phyloP scores from a whole-genome alignment of 2,113 vertebrate species.

The Reinhardtius hippoglossoides region DNA sequence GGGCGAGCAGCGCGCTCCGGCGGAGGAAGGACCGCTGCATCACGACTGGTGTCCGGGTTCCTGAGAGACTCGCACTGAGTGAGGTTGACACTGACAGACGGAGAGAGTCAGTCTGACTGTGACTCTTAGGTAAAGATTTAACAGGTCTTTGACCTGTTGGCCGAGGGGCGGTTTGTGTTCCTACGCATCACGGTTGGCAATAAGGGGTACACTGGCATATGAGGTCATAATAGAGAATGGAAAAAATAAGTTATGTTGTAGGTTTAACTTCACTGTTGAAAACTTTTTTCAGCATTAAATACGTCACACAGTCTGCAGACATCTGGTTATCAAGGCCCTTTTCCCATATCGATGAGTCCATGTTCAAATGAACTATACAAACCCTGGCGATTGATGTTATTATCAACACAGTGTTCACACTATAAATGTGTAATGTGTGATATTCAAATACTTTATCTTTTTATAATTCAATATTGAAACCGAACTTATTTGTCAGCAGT shows the following conservation, averaged over 20 bases:
- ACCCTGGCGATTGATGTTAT: background rate
- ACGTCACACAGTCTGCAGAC: too few relatives aligned
- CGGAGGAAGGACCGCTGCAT: slow-evolving; percentile 79
- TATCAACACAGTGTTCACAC: background rate
- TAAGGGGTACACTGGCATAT: background rate
- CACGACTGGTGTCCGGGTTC: slow-evolving; percentile 43
- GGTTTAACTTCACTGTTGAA: background rate
- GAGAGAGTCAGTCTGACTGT: slow-evolving; percentile 37
- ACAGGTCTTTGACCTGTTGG: slow-evolving; percentile 83
- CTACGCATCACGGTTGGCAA: slow-evolving; percentile 10
- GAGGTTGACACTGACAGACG: slow-evolving; percentile 22
- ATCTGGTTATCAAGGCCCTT: background rate
- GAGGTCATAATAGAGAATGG: background rate
- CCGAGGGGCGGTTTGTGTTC: slow-evolving; percentile 69
- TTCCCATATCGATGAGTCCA: background rate
- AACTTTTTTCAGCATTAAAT: background rate
- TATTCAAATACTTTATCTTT: too few relatives aligned
- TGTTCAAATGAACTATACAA: background rate
- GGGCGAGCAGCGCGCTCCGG: slow-evolving; percentile 71
- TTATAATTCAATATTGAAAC: too few relatives aligned
- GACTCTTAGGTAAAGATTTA: slow-evolving; percentile 69
- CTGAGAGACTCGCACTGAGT: slow-evolving; percentile 25
- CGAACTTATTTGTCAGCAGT: background rate
- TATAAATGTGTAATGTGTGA: background rate
- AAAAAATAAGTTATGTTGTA: background rate